These are phyloP conservation scores for Leucoraja ocellata DNA, from an alignment of 2,797 vertebrate species.

Conservation along the genomic window DNA sequence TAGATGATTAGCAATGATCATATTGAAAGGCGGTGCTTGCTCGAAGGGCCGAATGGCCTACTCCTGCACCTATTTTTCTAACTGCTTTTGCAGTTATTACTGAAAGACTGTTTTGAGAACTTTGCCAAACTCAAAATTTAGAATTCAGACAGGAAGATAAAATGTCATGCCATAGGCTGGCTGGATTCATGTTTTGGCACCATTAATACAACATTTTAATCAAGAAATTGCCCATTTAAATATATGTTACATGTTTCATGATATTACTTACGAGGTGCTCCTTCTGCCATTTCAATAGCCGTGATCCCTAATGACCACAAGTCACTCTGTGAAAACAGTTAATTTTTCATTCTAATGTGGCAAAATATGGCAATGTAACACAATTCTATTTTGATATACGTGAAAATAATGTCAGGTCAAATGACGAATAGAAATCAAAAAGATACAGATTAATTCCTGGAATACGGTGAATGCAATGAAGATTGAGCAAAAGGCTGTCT, in stretches of 20 bases:
- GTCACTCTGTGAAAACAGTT: constrained; percentile 74
- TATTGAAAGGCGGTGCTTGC: too few species aligned
- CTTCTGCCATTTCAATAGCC: constrained; percentile 96
- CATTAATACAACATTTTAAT: neutral
- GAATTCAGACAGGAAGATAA: too few species aligned
- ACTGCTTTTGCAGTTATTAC: neutral
- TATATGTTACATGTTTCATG: neutral
- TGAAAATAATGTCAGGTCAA: neutral
- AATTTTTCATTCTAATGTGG: constrained; percentile 33
- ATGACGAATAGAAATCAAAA: neutral
- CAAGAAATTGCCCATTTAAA: neutral
- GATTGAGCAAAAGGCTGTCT: neutral
- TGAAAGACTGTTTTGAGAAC: neutral
- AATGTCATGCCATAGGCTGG: neutral
- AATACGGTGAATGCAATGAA: neutral
- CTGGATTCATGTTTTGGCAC: neutral
- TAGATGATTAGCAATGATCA: too few species aligned
- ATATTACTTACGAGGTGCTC: constrained; percentile 89
- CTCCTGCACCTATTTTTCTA: too few species aligned
- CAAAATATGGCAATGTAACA: too few species aligned
- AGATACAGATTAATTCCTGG: neutral
- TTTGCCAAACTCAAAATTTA: neutral
- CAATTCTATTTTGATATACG: neutral
- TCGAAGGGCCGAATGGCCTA: too few species aligned
- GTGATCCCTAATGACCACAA: constrained; percentile 97